Evolutionary conservation across 2,113 vertebrate species (phyloP).

Genomic region (Taurulus bubalis): DNA sequence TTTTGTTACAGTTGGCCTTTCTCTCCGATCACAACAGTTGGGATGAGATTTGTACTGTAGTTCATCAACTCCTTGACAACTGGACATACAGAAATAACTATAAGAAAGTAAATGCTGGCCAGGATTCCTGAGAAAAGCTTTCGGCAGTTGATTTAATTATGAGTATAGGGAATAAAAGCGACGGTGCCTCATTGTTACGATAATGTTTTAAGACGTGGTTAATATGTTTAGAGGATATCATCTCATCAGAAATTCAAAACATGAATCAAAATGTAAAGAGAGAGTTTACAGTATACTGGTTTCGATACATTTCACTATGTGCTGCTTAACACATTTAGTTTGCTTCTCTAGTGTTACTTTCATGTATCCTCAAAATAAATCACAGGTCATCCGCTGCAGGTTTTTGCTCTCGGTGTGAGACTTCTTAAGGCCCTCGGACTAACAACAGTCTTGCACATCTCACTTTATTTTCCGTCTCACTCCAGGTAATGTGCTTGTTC

Average conservation of each 20-base stretch:
- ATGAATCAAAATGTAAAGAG: conserved; percentile 1
- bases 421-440: conserved; percentile 52
- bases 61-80: neutral
- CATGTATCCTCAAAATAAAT: conserved; percentile 38
- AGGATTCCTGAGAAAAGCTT: conserved; percentile 18
- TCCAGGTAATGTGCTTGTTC: conserved; percentile 17
- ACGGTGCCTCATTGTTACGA: neutral
- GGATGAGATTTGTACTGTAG: conserved; percentile 12
- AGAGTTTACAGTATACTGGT: neutral
- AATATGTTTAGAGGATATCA: neutral
- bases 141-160: conserved; percentile 12
- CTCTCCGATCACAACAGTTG: conserved; percentile 36
- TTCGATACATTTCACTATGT: neutral
- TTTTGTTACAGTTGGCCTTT: neutral
- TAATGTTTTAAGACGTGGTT: neutral
- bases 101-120: neutral
- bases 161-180: neutral
- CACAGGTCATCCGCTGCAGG: conserved; percentile 53
- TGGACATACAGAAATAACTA: conserved; percentile 12
- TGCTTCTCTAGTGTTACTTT: conserved; percentile 25
- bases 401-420: conserved; percentile 36
- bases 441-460: conserved; percentile 45
- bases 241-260: neutral
- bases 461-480: conserved; percentile 47
- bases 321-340: neutral